These are phyloP conservation scores for Falco novaeseelandiae DNA, from an alignment of 2,797 vertebrate species.

Conservation along the genomic window DNA sequence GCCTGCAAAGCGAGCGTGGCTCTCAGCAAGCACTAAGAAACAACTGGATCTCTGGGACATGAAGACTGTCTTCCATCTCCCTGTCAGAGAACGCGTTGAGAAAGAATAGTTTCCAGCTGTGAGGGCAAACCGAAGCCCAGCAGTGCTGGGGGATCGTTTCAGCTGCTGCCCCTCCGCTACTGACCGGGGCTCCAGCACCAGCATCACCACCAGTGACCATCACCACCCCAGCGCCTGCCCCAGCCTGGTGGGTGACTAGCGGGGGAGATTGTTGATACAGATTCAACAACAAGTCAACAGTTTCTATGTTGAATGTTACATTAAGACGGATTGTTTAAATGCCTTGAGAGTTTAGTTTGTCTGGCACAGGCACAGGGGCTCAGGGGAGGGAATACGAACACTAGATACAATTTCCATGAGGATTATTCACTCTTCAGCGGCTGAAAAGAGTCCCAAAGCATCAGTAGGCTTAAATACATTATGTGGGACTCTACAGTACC, in stretches of 20 bases:
- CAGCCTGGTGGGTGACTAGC: background rate
- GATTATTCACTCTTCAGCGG: background rate
- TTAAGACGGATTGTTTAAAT: background rate
- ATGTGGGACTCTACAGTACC: background rate
- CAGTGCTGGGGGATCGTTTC: background rate
- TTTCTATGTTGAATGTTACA: accelerated
- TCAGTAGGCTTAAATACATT: background rate
- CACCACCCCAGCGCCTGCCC: accelerated
- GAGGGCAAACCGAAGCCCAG: background rate
- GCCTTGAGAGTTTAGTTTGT: background rate
- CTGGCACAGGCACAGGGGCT: background rate
- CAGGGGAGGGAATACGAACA: background rate
- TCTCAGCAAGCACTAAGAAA: background rate
- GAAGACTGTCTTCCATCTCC: background rate
- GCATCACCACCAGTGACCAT: background rate
- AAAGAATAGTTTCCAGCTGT: background rate
- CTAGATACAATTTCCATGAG: background rate
- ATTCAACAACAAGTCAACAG: background rate
- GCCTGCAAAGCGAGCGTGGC: accelerated
- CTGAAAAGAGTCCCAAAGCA: background rate
- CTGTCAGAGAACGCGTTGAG: background rate
- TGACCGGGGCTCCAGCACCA: background rate
- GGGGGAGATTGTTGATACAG: background rate
- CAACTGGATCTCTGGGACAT: accelerated
- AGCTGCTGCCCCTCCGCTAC: background rate